Conservation (phyloP, 2,113 vertebrate genomes). For the Nycticorax nycticorax region DNA sequence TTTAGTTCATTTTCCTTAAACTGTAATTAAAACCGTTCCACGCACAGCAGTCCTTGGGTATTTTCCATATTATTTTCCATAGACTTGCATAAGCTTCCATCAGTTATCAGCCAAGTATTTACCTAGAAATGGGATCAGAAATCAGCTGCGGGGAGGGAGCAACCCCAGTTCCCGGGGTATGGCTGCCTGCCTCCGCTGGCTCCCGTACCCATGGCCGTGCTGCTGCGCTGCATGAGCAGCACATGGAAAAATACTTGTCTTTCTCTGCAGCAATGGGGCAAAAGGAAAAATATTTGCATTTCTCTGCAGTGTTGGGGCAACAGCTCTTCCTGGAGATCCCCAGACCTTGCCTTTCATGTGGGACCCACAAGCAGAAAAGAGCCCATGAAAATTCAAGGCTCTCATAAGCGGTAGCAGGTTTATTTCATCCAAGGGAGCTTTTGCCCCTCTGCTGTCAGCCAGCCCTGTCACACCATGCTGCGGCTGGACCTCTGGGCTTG, state of each 20-base stretch:
- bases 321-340: not conserved
- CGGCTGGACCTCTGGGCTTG: not conserved
- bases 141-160: not conserved
- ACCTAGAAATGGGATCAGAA: conserved; percentile 78
- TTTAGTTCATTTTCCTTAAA: conserved; percentile 71
- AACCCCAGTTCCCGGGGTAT: not conserved
- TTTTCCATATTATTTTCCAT: conserved; percentile 40
- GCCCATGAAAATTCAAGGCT: not conserved
- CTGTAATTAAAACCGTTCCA: conserved; percentile 71
- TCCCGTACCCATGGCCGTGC: accelerated
- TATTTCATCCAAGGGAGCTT: accelerated
- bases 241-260: accelerated
- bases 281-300: not conserved
- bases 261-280: not conserved
- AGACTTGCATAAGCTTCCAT: conserved; percentile 69
- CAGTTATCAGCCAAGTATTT: conserved; percentile 98
- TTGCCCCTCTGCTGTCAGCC: not conserved
- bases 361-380: not conserved
- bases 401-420: accelerated
- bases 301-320: not conserved
- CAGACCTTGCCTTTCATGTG: not conserved
- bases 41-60: conserved; percentile 61
- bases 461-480: accelerated
- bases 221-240: not conserved
- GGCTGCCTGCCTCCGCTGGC: not conserved